Percentiles rank a stretch among this genome's conserved stretches.
Evolutionary conservation across 2,888 invertebrate genomes (phyloP).

Genomic region (Sarcophaga carnaria): DNA sequence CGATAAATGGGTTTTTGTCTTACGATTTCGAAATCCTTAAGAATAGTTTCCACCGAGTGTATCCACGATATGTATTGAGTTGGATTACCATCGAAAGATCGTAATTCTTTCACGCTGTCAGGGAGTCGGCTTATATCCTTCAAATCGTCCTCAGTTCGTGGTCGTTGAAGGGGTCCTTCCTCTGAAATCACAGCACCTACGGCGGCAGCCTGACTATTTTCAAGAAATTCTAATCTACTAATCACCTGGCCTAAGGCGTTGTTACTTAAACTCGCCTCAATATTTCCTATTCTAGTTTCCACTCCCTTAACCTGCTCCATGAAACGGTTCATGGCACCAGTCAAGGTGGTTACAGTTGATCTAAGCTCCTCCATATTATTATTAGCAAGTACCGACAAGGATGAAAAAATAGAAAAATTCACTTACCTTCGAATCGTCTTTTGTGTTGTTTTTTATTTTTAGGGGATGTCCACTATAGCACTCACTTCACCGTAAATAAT

Average conservation of each 20-base stretch:
- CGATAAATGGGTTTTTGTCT: slow-evolving; percentile 52
- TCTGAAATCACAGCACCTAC: no score
- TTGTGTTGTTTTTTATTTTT: no score
- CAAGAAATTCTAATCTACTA: no score
- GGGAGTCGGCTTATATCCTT: slow-evolving; percentile 7
- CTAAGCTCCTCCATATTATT: neutral
- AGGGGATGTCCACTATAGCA: no score
- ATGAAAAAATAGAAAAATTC: no score
- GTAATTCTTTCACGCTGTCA: slow-evolving; percentile 5
- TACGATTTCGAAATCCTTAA: slow-evolving; percentile 48
- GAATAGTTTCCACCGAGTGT: neutral
- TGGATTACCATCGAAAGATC: slow-evolving; percentile 15
- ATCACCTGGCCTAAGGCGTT: no score
- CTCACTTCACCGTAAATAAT: no score
- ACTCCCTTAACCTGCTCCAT: neutral
- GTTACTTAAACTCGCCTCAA: neutral
- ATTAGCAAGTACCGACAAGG: no score
- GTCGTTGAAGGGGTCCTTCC: neutral
- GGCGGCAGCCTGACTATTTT: no score
- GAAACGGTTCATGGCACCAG: neutral
- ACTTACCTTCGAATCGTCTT: neutral
- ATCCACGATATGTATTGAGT: slow-evolving; percentile 19
- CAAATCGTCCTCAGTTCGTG: slow-evolving; percentile 1
- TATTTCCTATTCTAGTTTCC: neutral
- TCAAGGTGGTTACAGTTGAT: neutral